A percentile compares a stretch with the other conserved stretches of the same genome.
phyloP scores from a whole-genome alignment of 2,113 vertebrate genomes.

The Sminthopsis crassicaudata region DNA sequence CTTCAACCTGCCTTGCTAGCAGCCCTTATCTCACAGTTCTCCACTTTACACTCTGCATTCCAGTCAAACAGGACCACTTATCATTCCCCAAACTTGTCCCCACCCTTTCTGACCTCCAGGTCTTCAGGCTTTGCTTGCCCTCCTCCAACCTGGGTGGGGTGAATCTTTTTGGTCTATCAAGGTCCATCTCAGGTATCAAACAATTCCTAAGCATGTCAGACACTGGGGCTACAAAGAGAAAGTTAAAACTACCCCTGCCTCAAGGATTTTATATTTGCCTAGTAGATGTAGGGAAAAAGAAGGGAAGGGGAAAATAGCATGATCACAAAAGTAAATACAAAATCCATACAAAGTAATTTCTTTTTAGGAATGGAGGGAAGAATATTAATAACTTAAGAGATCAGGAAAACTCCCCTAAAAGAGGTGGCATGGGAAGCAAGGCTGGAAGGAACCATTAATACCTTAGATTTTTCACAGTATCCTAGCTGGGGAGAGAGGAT shows the following conservation, averaged over 20 bases:
- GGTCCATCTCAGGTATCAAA: neutral
- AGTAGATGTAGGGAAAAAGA: neutral
- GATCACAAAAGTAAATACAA: neutral
- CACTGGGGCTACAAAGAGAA: neutral
- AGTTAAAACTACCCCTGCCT: neutral
- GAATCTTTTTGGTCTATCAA: neutral
- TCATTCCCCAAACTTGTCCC: neutral
- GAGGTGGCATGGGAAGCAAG: neutral
- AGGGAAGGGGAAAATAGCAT: neutral
- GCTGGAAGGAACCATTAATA: neutral
- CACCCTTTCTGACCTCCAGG: neutral
- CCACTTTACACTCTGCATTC: neutral
- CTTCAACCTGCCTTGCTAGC: neutral
- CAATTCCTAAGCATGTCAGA: neutral
- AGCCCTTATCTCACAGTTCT: neutral
- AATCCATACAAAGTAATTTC: neutral
- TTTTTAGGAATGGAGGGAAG: neutral
- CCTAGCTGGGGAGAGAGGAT: neutral
- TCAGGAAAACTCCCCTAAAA: neutral
- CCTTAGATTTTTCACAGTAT: neutral
- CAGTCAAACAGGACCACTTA: neutral
- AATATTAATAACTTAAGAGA: neutral
- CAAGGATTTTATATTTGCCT: neutral
- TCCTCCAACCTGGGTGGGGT: neutral
- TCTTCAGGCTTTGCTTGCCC: neutral